Base-by-base conservation (phyloP, 2,888 invertebrate species). In the Stenodema calcarata region DNA sequence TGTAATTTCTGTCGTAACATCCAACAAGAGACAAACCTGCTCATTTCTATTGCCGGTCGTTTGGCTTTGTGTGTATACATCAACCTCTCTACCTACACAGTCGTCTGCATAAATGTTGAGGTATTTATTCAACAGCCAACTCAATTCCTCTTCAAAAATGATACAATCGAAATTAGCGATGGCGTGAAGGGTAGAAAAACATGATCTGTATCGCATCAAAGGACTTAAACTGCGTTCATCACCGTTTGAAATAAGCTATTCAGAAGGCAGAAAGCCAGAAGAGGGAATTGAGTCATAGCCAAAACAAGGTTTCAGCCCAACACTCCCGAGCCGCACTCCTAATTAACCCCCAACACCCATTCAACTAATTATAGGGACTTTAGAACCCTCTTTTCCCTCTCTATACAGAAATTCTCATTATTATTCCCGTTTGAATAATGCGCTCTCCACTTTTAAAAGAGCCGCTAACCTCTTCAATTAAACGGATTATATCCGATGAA, bases 341-440 rank as follows among this genome's bases (percentile, higher is more conserved):
- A 84, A 84, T 84, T 84, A 84, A 84, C 84, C 75, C 78, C 47
- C 84, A 73, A 84, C 84, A 73, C 84, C 84, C 70, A 84, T 84
- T 84, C 84, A 84, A 84, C 54, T 84, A 84, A 84, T 84, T 84
- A 73, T 84, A 84, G 84, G 73, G 84, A 84, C 73, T 84, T 47
- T 28, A 54, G 35, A 69, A 69, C n/a, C 62, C 18, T 62, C 18
- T 30, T 62, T 82, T 35, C 35, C 18, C 44, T 42, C 54, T 70
- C 78, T 78, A 78, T 78, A 78, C 73, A 75, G 84, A 84, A 73
- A 84, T 73, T 73, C 84, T 84, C 84, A 82, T 73, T 30, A 84
- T 84, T 47, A 73, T 84, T 84, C 84, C 44, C 80, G 47, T 84
- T 73, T 70, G 84, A 84, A 84, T 84, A 84, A 84, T 84, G 73